These are phyloP conservation scores for Apamea crenata DNA, from an alignment of 2,888 invertebrate species.

Conservation along the genomic window DNA sequence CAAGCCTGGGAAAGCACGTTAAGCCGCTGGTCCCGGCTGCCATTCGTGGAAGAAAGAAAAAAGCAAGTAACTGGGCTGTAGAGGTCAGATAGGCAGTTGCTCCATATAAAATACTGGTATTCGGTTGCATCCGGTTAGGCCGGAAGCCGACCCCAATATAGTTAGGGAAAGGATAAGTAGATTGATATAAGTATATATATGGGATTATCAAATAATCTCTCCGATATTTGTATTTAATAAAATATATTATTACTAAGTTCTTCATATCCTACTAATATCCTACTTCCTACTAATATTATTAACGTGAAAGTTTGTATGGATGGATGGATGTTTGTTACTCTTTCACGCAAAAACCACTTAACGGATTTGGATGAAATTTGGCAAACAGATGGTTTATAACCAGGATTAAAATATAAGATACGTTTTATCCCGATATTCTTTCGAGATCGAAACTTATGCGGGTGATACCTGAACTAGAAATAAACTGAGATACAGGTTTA, in stretches of 20 bases:
- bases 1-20: neutral
- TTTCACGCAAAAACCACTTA: too few species aligned
- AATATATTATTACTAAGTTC: neutral
- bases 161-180: neutral
- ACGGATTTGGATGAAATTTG: too few species aligned
- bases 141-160: neutral
- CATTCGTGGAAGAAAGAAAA: neutral
- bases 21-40: neutral
- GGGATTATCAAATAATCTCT: neutral
- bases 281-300: too few species aligned
- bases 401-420: too few species aligned
- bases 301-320: too few species aligned
- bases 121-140: neutral
- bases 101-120: neutral
- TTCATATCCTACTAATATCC: neutral
- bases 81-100: neutral
- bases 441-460: too few species aligned
- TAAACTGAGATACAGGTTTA: too few species aligned
- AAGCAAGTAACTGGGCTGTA: neutral
- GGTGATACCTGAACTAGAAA: too few species aligned
- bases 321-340: too few species aligned
- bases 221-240: neutral
- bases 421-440: too few species aligned
- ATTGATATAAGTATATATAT: neutral
- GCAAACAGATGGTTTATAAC: too few species aligned